A percentile compares a stretch with the other conserved stretches of the same genome.
Conservation (phyloP, 2,113 vertebrate genomes). For the Stegostoma tigrinum region DNA sequence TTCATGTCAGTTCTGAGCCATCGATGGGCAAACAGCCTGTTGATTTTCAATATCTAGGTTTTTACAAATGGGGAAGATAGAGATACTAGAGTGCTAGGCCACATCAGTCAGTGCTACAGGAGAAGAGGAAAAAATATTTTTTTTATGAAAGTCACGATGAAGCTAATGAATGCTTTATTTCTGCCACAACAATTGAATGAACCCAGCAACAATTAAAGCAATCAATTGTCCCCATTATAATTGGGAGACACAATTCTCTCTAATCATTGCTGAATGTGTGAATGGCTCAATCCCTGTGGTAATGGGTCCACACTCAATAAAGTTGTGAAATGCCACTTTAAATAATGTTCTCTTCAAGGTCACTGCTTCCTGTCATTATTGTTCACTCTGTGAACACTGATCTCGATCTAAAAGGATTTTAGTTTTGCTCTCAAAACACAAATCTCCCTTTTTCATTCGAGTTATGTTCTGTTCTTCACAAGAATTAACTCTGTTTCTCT, state of each 20-base stretch:
- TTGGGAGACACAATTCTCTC: not conserved
- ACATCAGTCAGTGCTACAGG: not conserved
- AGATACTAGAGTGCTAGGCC: not conserved
- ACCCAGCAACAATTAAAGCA: not conserved
- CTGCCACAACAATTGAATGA: not conserved
- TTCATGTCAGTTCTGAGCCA: not conserved
- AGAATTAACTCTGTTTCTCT: not conserved
- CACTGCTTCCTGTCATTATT: not conserved
- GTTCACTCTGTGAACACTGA: not conserved
- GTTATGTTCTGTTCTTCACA: not conserved
- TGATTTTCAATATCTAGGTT: not conserved
- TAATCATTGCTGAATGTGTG: not conserved
- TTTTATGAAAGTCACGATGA: not conserved
- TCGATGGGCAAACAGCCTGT: not conserved
- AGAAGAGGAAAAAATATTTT: not conserved
- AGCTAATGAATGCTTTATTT: not conserved
- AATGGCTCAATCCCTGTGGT: not conserved
- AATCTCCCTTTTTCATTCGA: not conserved
- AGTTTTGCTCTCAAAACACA: not conserved
- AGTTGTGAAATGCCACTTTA: slow-evolving; percentile 13
- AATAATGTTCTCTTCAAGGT: slow-evolving; percentile 13
- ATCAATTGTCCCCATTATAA: slow-evolving; percentile 16
- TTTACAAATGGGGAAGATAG: not conserved
- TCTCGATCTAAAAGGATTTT: not conserved
- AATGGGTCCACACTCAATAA: not conserved